Evolutionary conservation across 2,113 vertebrate species (phyloP), one percentile per base, ranked within the genome.

Genomic region (Nothobranchius kuhntae): DNA sequence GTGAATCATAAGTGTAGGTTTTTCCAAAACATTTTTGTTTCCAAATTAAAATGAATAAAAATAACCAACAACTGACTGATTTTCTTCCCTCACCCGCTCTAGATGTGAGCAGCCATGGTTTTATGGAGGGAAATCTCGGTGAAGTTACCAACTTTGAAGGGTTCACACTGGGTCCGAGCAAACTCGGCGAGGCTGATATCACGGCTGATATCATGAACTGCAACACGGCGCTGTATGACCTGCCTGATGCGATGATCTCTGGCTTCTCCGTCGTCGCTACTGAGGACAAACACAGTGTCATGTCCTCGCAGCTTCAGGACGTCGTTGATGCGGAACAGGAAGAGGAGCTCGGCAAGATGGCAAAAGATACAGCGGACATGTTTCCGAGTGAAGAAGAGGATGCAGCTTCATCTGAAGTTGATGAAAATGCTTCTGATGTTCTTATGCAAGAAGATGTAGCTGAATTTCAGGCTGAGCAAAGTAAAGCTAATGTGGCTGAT

Each of bases 111-210:
- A 50, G 71, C 45, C 36, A 52, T 12, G 8, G 45, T 1, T 52
- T 48, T 8, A 53, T 13, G 4, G 51, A 72, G 17, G 54, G 5
- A 30, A 61, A 48, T 10, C 59, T 73, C 3, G 46, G 61, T 57
- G 85, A 90, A 26, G 87, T 81, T 0, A 13, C 71, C 10, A 44
- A 35, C 61, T 74, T 72, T 13, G 88, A 88, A 46, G 82, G 65
- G 54, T 88, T 91, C 67, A 88, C 90, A 9, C 74, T 89, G 42
- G 81, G 82, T 30, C 60, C 90, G 6, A 92, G 72, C 51, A 80
- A 81, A 47, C 45, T 87, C 54, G 61, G 71, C 0, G 75, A 77
- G 47, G 75, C 86, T 9, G 81, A 91, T n/a, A 14, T 89, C 61
- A 88, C 86, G 0, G 60, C 72, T 11, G 85, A 91, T 35, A 69